These are phyloP conservation scores for Salvator merianae DNA, from an alignment of 2,113 vertebrate species.

Conservation along the genomic window DNA sequence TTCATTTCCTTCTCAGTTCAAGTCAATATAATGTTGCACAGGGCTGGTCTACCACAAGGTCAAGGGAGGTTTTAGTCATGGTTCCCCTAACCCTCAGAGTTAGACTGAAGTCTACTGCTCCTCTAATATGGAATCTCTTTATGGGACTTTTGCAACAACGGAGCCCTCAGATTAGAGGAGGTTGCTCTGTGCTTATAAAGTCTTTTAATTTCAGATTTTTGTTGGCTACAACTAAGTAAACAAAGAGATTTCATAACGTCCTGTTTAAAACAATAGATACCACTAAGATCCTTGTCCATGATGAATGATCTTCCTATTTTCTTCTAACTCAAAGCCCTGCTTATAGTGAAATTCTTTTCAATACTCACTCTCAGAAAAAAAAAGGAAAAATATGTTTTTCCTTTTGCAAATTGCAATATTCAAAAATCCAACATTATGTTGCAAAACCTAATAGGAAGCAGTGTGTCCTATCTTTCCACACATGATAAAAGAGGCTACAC, in stretches of 20 bases:
- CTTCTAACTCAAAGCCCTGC: neutral
- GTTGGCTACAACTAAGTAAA: neutral
- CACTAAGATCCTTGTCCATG: neutral
- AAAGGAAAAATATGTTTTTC: neutral
- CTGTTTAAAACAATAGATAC: accelerated
- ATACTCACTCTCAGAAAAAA: neutral
- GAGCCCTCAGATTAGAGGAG: too few relatives aligned
- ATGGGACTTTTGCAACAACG: too few relatives aligned
- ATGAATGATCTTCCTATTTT: neutral
- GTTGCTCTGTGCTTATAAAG: neutral
- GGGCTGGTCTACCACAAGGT: too few relatives aligned
- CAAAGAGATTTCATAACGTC: neutral
- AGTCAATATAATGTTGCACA: too few relatives aligned
- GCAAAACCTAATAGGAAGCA: neutral
- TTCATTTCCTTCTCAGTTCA: too few relatives aligned
- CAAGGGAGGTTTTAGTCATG: too few relatives aligned
- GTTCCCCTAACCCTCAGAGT: too few relatives aligned
- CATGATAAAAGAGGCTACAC: neutral
- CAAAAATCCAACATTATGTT: neutral
- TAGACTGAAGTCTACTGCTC: too few relatives aligned
- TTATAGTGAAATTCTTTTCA: neutral
- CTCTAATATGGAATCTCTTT: too few relatives aligned
- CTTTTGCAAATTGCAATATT: neutral
- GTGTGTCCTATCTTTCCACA: neutral
- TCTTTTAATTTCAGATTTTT: neutral